Conservation (phyloP, 2,113 vertebrate species). For the Phyllostomus discolor region DNA sequence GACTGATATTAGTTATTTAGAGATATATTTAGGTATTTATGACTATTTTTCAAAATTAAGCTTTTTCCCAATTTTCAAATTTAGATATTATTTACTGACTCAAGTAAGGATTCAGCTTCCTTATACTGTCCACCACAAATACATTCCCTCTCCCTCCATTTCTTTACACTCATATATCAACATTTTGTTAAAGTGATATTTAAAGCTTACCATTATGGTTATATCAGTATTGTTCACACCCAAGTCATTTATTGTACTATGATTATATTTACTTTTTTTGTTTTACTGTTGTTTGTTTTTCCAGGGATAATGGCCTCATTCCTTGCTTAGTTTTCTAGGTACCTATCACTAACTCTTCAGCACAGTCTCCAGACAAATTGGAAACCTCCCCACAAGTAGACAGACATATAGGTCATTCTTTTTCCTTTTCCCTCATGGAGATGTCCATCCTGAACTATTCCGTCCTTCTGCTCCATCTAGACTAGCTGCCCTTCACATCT, state of each 20-base stretch:
- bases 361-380: not conserved
- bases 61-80: not conserved
- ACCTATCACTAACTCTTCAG: not conserved
- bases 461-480: not conserved
- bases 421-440: not conserved
- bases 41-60: not conserved
- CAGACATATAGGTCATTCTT: not conserved
- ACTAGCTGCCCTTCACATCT: not conserved
- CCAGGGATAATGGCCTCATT: not conserved
- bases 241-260: not conserved
- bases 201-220: not conserved
- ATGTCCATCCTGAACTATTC: not conserved
- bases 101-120: not conserved
- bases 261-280: not conserved
- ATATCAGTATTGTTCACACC: not conserved
- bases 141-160: not conserved
- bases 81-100: not conserved
- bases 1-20: not conserved
- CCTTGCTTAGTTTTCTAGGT: not conserved
- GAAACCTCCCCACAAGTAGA: not conserved
- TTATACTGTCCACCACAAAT: not conserved
- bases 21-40: not conserved
- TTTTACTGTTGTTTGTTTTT: not conserved
- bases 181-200: not conserved
- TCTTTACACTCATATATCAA: not conserved